Evolutionary conservation across 1,140 invertebrate genomes (phyloP).

Genomic region (Brachionus plicatilis): DNA sequence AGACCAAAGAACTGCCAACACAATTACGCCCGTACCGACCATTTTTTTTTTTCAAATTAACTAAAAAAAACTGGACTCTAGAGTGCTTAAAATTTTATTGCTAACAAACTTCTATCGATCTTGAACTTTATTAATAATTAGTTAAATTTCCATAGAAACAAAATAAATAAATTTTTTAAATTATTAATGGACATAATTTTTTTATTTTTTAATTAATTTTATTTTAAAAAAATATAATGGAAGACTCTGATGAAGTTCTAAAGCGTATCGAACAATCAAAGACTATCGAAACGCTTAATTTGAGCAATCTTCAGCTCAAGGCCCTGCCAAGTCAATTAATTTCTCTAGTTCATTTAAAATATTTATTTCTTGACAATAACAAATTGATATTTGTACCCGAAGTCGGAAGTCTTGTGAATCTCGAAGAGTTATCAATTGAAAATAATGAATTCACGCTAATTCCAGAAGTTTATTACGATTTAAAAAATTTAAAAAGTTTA

Average conservation of each 20-base stretch:
- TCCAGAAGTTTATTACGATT: constrained; percentile 45
- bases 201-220: not conserved
- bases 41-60: not conserved
- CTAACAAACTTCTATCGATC: constrained; percentile 11
- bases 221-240: not conserved
- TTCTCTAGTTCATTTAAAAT: constrained; percentile 76
- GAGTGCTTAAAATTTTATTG: not conserved
- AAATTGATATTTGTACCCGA: constrained; percentile 92
- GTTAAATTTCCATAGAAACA: not conserved
- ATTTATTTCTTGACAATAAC: constrained; percentile 95
- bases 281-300: constrained; percentile 18
- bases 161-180: not conserved
- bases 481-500: constrained; percentile 47
- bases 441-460: constrained; percentile 51
- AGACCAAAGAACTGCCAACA: constrained; percentile 5
- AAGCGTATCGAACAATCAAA: constrained; percentile 17
- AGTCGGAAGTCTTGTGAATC: constrained; percentile 43
- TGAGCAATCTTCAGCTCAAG: constrained; percentile 34
- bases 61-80: not conserved
- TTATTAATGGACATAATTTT: not conserved
- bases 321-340: constrained; percentile 74
- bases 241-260: not conserved
- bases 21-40: constrained; percentile 24
- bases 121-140: not conserved
- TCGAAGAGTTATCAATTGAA: constrained; percentile 50